Base-by-base conservation (phyloP, 1,140 invertebrate genomes). In the Dreissena rostriformis region DNA sequence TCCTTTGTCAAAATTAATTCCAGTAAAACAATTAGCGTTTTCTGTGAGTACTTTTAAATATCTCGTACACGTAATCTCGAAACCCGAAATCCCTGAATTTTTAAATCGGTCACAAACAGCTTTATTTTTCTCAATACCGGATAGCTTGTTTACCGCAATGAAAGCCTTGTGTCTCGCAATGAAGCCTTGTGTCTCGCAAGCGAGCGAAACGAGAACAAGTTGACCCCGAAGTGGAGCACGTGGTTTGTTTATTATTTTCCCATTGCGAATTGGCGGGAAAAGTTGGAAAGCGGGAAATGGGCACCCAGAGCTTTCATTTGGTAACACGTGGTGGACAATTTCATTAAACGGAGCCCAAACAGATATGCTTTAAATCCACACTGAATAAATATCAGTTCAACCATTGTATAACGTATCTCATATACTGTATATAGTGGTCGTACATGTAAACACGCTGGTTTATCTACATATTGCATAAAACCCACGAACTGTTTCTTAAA, bases 171-270 rank as follows among this genome's bases (percentile, higher is more conserved):
- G 12, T 57, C 53, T 57, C 53, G 53, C 53, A 19, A 57, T 12
- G 53, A 19, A 57, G 12, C 53, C 19, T 12, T 57, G 53, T 57
- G 57, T 61, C 4, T 61, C 12, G 57, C 57, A 61, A 61, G 22
- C 57, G 57, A 61, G 22, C 39, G 39, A 39, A 61, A 61, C 57
- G 22, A 24, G 57, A 61, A 24, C 57, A 61, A 24, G 17, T 61
- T 61, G 57, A 61, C 57, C 57, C 57, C 57, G 57, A 61, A 61
- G 22, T 19, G 17, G 53, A 61, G 57, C 57, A 61, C 57, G 57
- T 61, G 57, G 57, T 61, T 4, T 19, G 57, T 24, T 61, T 5
- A n/a, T n/a, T 61, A 2, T 61, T 61, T 61, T 24, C 22, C 22
- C 57, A 2, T 24, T 61, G 57, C 57, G 22, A n/a, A 24, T 61